Evolutionary conservation across 2,888 invertebrate species (phyloP).

Genomic region (Stenodera caucasica): DNA sequence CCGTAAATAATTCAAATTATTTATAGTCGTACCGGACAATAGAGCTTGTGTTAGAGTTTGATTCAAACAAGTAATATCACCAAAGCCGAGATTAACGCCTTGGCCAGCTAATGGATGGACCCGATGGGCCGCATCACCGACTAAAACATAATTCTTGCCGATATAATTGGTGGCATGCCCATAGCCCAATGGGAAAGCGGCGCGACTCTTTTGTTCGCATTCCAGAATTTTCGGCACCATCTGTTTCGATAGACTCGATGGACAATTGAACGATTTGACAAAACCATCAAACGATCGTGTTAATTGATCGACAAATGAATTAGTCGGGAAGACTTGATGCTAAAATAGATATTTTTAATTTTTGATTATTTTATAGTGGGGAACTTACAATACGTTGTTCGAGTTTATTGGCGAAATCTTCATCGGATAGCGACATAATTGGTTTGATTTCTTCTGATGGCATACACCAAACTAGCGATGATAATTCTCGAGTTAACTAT

Average conservation of each 20-base stretch:
- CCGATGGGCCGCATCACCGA: constrained; percentile 90
- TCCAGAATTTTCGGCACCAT: constrained; percentile 69
- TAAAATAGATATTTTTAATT: constrained; percentile 38
- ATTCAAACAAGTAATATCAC: constrained; percentile 81
- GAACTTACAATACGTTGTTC: constrained; percentile 80
- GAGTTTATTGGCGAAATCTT: constrained; percentile 83
- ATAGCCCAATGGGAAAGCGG: constrained; percentile 90
- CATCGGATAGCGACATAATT: constrained; percentile 69
- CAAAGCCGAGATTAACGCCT: constrained; percentile 97
- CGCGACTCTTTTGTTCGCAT: constrained; percentile 68
- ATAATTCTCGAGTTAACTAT: constrained; percentile 69
- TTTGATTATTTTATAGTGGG: too few relatives aligned
- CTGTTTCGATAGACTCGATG: constrained; percentile 50
- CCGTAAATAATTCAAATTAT: constrained; percentile 68
- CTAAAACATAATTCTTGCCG: constrained; percentile 75
- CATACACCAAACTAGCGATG: constrained; percentile 96
- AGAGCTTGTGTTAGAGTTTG: constrained; percentile 70
- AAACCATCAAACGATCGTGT: constrained; percentile 60
- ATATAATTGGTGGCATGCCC: constrained; percentile 88
- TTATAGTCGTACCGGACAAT: constrained; percentile 73
- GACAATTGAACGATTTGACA: constrained; percentile 53
- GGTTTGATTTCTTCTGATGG: constrained; percentile 73
- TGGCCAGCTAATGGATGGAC: constrained; percentile 97
- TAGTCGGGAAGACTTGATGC: constrained; percentile 66
- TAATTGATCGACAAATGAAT: constrained; percentile 59